phyloP scores from a whole-genome alignment of 2,113 vertebrate species.

The Chaetops frenatus region DNA sequence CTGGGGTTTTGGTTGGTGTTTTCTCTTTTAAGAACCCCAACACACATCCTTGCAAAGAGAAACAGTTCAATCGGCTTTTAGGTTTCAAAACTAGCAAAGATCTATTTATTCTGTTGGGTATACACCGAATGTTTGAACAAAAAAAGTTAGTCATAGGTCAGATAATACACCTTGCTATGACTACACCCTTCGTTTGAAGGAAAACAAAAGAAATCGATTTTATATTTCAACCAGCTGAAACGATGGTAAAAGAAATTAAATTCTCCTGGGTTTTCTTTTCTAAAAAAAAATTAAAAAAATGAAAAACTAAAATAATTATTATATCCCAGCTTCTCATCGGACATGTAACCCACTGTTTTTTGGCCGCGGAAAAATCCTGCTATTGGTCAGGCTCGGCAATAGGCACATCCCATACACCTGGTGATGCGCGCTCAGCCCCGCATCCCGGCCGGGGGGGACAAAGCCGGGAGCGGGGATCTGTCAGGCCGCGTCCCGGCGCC shows the following conservation, averaged over 20 bases:
- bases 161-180: neutral
- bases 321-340: neutral
- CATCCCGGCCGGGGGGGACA: neutral
- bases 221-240: neutral
- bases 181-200: neutral
- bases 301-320: neutral
- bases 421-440: neutral
- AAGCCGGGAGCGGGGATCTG: neutral
- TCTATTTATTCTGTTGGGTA: slow-evolving; percentile 16
- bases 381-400: neutral
- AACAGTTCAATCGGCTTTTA: neutral
- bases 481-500: neutral
- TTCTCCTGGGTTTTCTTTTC: neutral
- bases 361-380: neutral
- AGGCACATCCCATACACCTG: slow-evolving; percentile 5
- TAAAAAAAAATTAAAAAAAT: neutral
- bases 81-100: neutral
- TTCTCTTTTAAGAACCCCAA: neutral
- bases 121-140: neutral
- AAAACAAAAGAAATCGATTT: neutral
- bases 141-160: slow-evolving; percentile 14
- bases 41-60: neutral
- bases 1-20: neutral
- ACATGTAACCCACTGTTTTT: neutral
- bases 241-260: neutral